Base-by-base conservation (phyloP, 2,113 vertebrate genomes). In the Ovis canadensis region DNA sequence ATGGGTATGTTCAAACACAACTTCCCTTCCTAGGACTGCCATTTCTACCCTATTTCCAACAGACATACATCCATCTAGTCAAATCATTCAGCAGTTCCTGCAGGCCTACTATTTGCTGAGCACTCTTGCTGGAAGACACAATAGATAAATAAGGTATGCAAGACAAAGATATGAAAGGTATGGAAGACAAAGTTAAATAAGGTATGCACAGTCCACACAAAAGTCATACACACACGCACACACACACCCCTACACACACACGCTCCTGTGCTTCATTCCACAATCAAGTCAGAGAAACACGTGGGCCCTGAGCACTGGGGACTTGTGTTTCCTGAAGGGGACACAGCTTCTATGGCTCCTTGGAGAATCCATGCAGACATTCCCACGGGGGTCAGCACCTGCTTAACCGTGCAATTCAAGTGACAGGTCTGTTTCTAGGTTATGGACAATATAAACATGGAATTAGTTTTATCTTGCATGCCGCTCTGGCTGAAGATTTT, bases 391-490 rank as follows among this genome's bases (percentile, higher is more conserved):
- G 13, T 33, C 40, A 43, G 29, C 10, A 21, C 45, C 62, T 77
- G 60, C 40, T 55, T n/a, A 71, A 12, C 25, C 0, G 0, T 0
- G 2, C 1, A 1, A 19, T 59, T 23, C 7, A n/a, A 80, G 87
- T n/a, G 21, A 40, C 52, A 64, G 45, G n/a, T 59, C 60, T 80
- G 36, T 13, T 88, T 80, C 80, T 67, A 45, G 33, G 60, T 85
- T 31, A 64, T 3, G 50, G n/a, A 52, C 17, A 36, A 50, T 23
- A 43, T 3, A 16, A 88, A 52, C 16, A 17, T 45, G 40, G 54
- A 17, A 40, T 91, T 19, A 11, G 45, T 60, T 81, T 89, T 71
- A 17, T 40, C 90, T 71, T 40, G 40, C 50, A 7, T 7, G 23
- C 36, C 81, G 27, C 57, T 64, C 40, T 12, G 43, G 62, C 29